A percentile compares a stretch with the other conserved stretches of the same genome.
Evolutionary conservation across 2,888 invertebrate genomes (phyloP).

Genomic region (Prenolepis imparis): DNA sequence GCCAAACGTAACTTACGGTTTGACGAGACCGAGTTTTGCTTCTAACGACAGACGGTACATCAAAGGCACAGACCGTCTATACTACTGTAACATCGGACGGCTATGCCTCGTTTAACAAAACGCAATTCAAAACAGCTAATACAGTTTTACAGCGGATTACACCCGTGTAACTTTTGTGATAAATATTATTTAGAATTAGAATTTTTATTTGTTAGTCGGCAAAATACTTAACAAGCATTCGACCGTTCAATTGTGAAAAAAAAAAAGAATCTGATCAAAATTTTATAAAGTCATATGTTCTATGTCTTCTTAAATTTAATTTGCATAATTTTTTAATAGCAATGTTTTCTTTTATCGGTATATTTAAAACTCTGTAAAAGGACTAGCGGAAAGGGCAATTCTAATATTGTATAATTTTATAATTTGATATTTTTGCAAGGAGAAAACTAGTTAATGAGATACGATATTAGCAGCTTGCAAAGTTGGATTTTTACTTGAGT

Average conservation of each 20-base stretch:
- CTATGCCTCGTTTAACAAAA: background rate
- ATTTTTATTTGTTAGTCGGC: background rate
- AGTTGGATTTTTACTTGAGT: background rate
- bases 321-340: background rate
- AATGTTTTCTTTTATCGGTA: background rate
- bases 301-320: background rate
- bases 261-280: background rate
- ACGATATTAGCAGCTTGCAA: background rate
- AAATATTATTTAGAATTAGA: background rate
- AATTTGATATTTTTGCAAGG: background rate
- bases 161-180: background rate
- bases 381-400: background rate
- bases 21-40: background rate
- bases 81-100: background rate
- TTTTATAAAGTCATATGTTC: background rate
- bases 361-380: background rate
- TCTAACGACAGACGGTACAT: background rate
- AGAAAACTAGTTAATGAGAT: background rate
- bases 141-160: background rate
- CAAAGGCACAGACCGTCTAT: background rate
- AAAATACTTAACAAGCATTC: conserved; percentile 35
- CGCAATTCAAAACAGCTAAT: background rate
- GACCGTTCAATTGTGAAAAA: background rate
- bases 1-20: background rate
- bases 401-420: background rate